These are phyloP conservation scores for Machimus atricapillus DNA, from an alignment of 2,888 invertebrate species.

Conservation along the genomic window DNA sequence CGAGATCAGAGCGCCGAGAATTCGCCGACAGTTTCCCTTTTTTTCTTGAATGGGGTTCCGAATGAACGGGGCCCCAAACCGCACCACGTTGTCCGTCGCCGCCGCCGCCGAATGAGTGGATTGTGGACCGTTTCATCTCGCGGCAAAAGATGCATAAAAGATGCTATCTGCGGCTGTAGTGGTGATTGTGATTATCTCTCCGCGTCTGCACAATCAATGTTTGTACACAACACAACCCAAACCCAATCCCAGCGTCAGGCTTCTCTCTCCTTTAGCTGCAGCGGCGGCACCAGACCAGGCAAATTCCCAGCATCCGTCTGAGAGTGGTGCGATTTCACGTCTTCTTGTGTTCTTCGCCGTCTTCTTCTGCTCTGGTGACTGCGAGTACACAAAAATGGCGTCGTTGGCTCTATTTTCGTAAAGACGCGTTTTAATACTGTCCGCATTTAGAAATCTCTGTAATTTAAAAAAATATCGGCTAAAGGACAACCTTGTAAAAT, in stretches of 20 bases:
- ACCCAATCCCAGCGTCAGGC: not conserved
- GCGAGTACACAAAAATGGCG: conserved; percentile 40
- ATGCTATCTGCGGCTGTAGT: conserved; percentile 23
- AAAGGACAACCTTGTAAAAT: not conserved
- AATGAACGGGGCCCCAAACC: not conserved
- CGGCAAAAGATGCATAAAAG: no score
- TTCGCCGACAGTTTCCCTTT: not conserved
- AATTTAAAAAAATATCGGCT: not conserved
- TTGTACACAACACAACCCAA: conserved; percentile 9
- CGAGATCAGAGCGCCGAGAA: not conserved
- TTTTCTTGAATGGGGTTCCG: not conserved
- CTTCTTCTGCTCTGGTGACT: not conserved
- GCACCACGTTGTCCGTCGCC: not conserved
- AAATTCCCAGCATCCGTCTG: not conserved
- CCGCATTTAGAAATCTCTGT: not conserved
- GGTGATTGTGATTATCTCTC: conserved; percentile 19
- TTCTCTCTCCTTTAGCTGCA: not conserved
- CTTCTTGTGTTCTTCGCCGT: not conserved
- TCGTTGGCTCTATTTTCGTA: conserved; percentile 34
- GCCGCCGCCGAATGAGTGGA: not conserved
- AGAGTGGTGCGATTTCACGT: not conserved
- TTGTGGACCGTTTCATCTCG: not conserved
- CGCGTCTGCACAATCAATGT: conserved; percentile 33
- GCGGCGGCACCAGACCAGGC: not conserved
- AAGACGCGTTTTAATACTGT: conserved; percentile 36